Base-by-base conservation (phyloP, 1,140 invertebrate species). In the Microplitis demolitor region DNA sequence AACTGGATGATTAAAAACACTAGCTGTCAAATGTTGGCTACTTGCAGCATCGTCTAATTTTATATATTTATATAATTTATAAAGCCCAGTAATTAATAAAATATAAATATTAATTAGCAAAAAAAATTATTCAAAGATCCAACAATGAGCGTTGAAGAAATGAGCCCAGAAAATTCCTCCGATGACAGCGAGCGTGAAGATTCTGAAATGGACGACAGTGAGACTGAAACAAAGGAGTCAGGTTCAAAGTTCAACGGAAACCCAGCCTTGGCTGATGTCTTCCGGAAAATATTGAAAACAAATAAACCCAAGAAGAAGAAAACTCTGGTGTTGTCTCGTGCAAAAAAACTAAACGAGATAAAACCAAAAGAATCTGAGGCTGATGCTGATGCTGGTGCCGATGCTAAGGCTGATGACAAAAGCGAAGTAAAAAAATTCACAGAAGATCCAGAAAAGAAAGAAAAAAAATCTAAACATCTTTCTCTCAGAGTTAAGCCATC, bases 231-330 rank as follows among this genome's bases (percentile, higher is more conserved):
- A 75, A 74, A 72, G 6, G 39, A 9, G 11, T 2, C 39, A 45
- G 39, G 39, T 45, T 68, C 76, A 50, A 78, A 74, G 54, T 51
- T 71, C 35, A 76, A 76, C 61, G 75, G 79, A 34, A 88, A 89
- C 78, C 71, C 79, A 39, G 88, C 88, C 1, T 89, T 89, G 92
- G 92, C 91, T 58, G 90, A 93, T 85, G 92, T 90, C 4, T 89
- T 94, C 83, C 88, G 90, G 54, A 93, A 94, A 86, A 93, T 96
- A 79, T 85, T 96, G 35, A 89, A 90, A 61, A 90, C 91, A 31
- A 91, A 89, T 54, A 93, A 94, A 82, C 92, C 93, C 2, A 93
- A 93, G 86, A 89, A 89, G 53, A 94, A 93, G 78, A 93, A 92
- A 80, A 90, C 90, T 0, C 80, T 94, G 70, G 92, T 95, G 3